Evolutionary conservation across 2,113 vertebrate genomes (phyloP).

Genomic region (Microcebus ravelobensis): DNA sequence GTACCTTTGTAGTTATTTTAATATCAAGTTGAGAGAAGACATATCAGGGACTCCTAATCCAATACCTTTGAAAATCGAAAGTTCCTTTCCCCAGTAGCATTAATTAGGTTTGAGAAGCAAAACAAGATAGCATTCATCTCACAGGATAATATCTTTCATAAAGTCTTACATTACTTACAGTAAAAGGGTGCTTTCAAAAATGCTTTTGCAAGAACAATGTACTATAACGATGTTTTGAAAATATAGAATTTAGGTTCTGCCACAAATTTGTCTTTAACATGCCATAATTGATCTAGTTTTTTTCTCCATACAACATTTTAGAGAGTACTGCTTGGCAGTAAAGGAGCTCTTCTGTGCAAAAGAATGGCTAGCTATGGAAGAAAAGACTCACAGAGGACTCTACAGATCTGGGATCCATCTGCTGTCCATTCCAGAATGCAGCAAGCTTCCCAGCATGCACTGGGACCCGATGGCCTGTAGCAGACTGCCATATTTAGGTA

Average conservation of each 20-base stretch:
- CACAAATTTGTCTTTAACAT: background rate
- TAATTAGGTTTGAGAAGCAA: background rate
- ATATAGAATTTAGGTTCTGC: background rate
- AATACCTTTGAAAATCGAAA: background rate
- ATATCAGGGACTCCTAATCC: background rate
- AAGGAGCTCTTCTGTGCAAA: slow-evolving; percentile 97
- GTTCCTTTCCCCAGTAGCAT: background rate
- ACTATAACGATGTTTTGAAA: slow-evolving; percentile 6
- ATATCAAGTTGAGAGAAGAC: background rate
- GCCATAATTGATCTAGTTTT: slow-evolving; percentile 53
- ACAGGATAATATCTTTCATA: background rate
- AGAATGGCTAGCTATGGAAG: slow-evolving; percentile 91
- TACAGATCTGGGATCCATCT: slow-evolving; percentile 84
- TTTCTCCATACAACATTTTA: slow-evolving; percentile 84
- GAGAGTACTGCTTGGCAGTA: slow-evolving; percentile 96
- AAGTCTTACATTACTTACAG: background rate
- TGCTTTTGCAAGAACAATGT: background rate
- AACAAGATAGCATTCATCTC: background rate
- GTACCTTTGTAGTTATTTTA: background rate
- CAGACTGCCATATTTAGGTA: slow-evolving; percentile 92
- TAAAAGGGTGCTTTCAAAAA: slow-evolving; percentile 8
- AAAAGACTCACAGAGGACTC: slow-evolving; percentile 85
- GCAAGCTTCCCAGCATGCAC: slow-evolving; percentile 91
- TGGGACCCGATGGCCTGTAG: slow-evolving; percentile 88
- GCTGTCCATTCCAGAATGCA: slow-evolving; percentile 90